Conservation (phyloP, 2,113 vertebrate species). For the Alethe castanea region DNA sequence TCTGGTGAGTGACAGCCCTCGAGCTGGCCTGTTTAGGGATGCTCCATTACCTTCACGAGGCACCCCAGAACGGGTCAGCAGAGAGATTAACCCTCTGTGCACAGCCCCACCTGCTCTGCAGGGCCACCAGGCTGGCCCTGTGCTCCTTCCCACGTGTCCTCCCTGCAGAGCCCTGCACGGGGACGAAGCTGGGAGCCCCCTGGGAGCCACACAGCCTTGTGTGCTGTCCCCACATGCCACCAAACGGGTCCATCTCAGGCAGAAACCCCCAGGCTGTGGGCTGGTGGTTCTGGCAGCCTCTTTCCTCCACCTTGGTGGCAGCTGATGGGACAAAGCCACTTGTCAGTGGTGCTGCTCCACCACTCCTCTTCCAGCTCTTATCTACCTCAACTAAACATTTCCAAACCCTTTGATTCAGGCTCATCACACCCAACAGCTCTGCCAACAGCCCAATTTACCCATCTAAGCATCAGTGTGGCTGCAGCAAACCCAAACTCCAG, state of each 20-base stretch:
- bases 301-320: background rate
- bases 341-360: background rate
- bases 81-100: background rate
- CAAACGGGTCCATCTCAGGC: background rate
- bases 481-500: background rate
- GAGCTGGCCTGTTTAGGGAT: background rate
- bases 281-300: background rate
- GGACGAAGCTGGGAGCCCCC: background rate
- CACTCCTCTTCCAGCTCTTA: background rate
- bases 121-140: background rate
- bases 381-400: background rate
- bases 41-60: background rate
- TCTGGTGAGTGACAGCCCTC: background rate
- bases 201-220: background rate
- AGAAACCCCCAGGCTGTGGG: background rate
- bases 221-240: background rate
- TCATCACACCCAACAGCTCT: background rate
- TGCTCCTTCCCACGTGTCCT: accelerated
- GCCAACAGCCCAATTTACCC: background rate
- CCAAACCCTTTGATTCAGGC: background rate
- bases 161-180: background rate
- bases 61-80: background rate
- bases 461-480: background rate
- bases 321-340: background rate
- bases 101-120: background rate